Conservation (phyloP, 2,888 invertebrate genomes). For the Athalia cordata region DNA sequence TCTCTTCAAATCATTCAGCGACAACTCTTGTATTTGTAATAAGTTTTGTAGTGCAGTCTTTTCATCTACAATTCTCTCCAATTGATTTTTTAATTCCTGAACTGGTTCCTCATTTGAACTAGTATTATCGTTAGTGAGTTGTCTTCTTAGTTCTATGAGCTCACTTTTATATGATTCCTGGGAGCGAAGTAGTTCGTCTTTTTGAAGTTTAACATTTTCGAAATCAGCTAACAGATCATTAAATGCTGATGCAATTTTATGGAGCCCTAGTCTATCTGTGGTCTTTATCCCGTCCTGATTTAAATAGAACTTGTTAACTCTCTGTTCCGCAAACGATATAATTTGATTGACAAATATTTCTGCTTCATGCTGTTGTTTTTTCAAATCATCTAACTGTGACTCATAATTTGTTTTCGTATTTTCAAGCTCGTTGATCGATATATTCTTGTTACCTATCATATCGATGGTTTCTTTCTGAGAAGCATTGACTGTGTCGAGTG, state of each 20-base stretch:
- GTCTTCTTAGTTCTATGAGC: constrained; percentile 58
- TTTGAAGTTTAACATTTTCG: constrained; percentile 49
- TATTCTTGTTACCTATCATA: background rate
- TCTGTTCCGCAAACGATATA: constrained; percentile 41
- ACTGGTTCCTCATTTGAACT: constrained; percentile 45
- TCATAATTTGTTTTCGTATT: constrained; percentile 47
- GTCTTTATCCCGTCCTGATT: background rate
- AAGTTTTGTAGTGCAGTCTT: constrained; percentile 56
- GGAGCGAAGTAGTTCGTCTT: constrained; percentile 51
- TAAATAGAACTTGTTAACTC: constrained; percentile 51
- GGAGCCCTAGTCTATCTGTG: constrained; percentile 11
- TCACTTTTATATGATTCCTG: constrained; percentile 55
- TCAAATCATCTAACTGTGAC: constrained; percentile 47
- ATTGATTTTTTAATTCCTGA: constrained; percentile 56
- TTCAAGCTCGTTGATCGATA: constrained; percentile 4
- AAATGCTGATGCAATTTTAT: constrained; percentile 24
- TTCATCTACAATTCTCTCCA: constrained; percentile 54
- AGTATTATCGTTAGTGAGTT: constrained; percentile 1
- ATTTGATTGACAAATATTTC: constrained; percentile 48
- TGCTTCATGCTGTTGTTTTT: constrained; percentile 36
- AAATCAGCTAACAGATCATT: constrained; percentile 33
- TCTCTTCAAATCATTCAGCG: constrained; percentile 5
- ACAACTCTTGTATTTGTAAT: constrained; percentile 19
- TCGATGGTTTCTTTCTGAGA: constrained; percentile 36
- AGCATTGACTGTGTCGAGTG: constrained; percentile 36